Evolutionary conservation across 2,888 invertebrate species (phyloP), one percentile per base, ranked within the genome.

Genomic region (Eupithecia tripunctaria): DNA sequence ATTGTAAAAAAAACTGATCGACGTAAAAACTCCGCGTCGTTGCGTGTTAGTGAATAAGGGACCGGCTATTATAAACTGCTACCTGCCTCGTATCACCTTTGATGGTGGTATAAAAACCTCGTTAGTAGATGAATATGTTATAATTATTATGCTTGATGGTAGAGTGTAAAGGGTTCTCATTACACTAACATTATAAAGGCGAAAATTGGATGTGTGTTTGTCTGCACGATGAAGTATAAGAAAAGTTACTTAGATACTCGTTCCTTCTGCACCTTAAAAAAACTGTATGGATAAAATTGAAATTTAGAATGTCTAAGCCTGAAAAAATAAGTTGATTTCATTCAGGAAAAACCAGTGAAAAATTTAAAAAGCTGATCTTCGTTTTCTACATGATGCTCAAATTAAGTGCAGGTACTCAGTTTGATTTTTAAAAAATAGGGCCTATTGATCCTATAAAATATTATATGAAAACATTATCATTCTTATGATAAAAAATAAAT

Each of bases 81-180:
- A 79, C 79, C 78, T 79, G 79, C 76, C 60, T 32, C 21, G 72
- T 82, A 85, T 79, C 86, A 84, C 86, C 84, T 86, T 84, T 87
- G 86, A 88, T 87, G 86, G 85, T 69, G 18, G 64, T 51, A 88
- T 89, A 92, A 91, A 91, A 91, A 91, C 88, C 89, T 92, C 84
- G 92, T 93, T 93, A 91, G 88, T 82, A 80, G 79, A 43, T 51
- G 68, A 66, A 66, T 74, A 67, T 70, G 69, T 68, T 64, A 72
- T 74, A 64, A 70, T 72, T 59, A 70, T 65, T 71, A 68, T 77
- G 7, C 38, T 64, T 64, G 64, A 64, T 64, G 38, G 21, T 21
- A 8, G 36, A 36, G 38, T 25, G 25, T 25, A 25, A 38, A 64
- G 21, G 21, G 21, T 10, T 18, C 38, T 38, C 25, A 56, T 21